Evolutionary conservation across 2,797 vertebrate species (phyloP).

Genomic region (Dromococcyx pavoninus): DNA sequence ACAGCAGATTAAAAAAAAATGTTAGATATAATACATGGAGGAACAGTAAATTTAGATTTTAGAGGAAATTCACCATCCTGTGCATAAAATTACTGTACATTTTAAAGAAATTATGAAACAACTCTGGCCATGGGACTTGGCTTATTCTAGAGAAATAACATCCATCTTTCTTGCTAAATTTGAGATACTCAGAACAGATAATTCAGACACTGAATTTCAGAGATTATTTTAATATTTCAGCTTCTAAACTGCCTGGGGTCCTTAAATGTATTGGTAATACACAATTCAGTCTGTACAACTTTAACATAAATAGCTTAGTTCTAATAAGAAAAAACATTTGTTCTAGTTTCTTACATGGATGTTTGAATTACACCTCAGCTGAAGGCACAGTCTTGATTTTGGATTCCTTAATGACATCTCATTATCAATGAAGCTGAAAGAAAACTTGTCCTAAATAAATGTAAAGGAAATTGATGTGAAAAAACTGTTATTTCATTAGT

Average conservation of each 20-base stretch:
- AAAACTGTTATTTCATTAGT: background rate
- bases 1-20: background rate
- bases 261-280: background rate
- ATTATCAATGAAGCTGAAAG: background rate
- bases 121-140: background rate
- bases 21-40: background rate
- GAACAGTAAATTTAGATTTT: background rate
- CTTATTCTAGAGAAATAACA: background rate
- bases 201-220: background rate
- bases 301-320: background rate
- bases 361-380: background rate
- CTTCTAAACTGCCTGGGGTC: background rate
- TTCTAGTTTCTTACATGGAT: background rate
- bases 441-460: background rate
- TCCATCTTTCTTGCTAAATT: background rate
- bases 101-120: fast-evolving
- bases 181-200: background rate
- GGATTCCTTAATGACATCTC: background rate
- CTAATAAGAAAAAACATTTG: background rate
- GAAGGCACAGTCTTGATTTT: background rate
- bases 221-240: background rate
- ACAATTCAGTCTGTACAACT: background rate
- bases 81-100: background rate
- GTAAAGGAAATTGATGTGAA: background rate
- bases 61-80: background rate